Evolutionary conservation across 1,140 invertebrate genomes (phyloP), one percentile per base, ranked within the genome.

Genomic region (Sminthurinus signatus): DNA sequence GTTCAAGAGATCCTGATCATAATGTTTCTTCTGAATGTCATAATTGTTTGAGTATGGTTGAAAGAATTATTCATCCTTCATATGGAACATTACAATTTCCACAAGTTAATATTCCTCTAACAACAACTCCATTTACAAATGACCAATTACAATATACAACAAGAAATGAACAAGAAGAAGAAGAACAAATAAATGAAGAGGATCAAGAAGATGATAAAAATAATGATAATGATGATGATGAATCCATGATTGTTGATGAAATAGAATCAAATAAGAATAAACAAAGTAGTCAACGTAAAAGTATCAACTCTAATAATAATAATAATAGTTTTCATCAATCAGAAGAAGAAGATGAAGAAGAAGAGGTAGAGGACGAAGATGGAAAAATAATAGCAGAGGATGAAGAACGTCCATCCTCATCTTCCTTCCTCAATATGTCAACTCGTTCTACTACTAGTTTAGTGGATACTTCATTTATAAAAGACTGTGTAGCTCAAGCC

Each of bases 51-150:
- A 52, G 44, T 27, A 25, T 29, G 1, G 19, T 68, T 5, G 66
- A 68, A 57, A 36, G 66, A 51, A 15, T 64, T 14, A 43, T 68
- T 31, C 60, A 68, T 64, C 66, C 66, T 28, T 23, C 50, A 10
- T 3, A 3, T 25, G 21, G 14, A 28, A 28, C 50, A 14, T 25
- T 52, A 5, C 23, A 52, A 28, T 52, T 52, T 23, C 50, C 50
- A 14, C 23, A 5, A 15, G 27, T 52, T 29, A 28, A 10, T 46
- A 19, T 19, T 54, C 21, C 51, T 54, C 54, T 32, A 8, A 27
- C 32, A 8, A 15, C 32, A 8, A 36, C 32, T 36, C 5, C 5
- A 8, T 8, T 15, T 36, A 36, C 32, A 8, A 36, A 36, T 36
- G 15, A 36, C 5, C 5, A 36, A 36, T 15, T 8, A 36, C 32